A percentile compares a stretch with the other conserved stretches of the same genome.
Evolutionary conservation across 2,113 vertebrate species (phyloP).

Genomic region (Uria lomvia): DNA sequence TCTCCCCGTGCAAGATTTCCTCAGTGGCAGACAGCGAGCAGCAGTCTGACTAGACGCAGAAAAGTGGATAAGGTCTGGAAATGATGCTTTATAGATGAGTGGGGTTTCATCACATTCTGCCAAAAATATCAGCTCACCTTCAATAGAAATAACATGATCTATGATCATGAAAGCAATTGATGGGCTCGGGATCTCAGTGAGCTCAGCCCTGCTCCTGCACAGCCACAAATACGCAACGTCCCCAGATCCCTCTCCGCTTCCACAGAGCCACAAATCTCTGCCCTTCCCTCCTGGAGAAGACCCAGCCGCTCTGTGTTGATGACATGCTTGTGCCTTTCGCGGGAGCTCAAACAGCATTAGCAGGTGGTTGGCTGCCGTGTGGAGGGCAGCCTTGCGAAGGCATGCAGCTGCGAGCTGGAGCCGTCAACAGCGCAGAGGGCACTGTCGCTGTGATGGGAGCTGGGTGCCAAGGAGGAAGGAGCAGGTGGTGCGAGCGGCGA

Average conservation of each 20-base stretch:
- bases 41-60: not conserved
- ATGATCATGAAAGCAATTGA: not conserved
- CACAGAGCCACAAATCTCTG: not conserved
- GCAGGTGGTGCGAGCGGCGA: not conserved
- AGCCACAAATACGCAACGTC: not conserved
- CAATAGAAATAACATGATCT: not conserved
- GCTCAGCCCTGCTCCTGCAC: not conserved
- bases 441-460: fast-evolving
- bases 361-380: not conserved
- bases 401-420: not conserved
- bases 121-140: not conserved
- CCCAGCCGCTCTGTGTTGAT: not conserved
- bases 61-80: not conserved
- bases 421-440: not conserved
- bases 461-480: not conserved
- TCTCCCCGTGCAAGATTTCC: not conserved
- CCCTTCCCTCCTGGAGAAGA: not conserved
- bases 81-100: not conserved
- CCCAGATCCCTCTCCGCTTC: not conserved
- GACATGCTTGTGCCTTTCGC: fast-evolving
- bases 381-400: not conserved
- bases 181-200: not conserved
- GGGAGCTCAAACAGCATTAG: not conserved
- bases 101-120: not conserved
- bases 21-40: not conserved